A percentile compares a stretch with the other conserved stretches of the same genome.
Conservation (phyloP, 2,797 vertebrate genomes). For the Oreochromis grahami region DNA sequence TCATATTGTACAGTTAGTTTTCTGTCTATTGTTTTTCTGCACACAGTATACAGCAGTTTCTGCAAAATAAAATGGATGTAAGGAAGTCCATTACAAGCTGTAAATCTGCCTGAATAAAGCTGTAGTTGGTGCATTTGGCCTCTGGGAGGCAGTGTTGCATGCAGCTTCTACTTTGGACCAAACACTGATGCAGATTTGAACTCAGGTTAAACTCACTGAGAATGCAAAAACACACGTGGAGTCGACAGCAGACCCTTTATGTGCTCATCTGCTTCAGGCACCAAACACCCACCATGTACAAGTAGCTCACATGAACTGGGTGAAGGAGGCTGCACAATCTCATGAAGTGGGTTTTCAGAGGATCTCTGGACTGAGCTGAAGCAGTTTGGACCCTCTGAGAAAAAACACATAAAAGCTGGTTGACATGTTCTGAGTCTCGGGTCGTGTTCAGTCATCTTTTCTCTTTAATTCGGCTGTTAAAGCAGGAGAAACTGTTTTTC, state of each 20-base stretch:
- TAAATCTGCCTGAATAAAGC: accelerated
- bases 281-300: not conserved
- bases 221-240: not conserved
- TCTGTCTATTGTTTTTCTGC: not conserved
- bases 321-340: not conserved
- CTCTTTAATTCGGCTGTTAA: not conserved
- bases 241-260: not conserved
- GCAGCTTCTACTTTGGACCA: not conserved
- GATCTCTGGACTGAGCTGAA: not conserved
- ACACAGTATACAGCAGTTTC: not conserved
- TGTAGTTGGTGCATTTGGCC: not conserved
- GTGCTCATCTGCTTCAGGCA: not conserved
- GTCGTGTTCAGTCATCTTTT: not conserved
- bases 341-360: not conserved
- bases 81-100: not conserved
- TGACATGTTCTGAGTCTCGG: not conserved
- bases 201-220: not conserved
- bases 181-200: accelerated
- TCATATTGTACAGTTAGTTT: not conserved
- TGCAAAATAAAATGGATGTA: not conserved
- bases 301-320: not conserved
- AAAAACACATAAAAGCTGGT: not conserved
- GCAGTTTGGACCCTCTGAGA: not conserved
- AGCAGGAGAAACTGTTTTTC: not conserved
- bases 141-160: not conserved